Conservation (phyloP, 2,888 invertebrate genomes). For the Tenthredo notha region DNA sequence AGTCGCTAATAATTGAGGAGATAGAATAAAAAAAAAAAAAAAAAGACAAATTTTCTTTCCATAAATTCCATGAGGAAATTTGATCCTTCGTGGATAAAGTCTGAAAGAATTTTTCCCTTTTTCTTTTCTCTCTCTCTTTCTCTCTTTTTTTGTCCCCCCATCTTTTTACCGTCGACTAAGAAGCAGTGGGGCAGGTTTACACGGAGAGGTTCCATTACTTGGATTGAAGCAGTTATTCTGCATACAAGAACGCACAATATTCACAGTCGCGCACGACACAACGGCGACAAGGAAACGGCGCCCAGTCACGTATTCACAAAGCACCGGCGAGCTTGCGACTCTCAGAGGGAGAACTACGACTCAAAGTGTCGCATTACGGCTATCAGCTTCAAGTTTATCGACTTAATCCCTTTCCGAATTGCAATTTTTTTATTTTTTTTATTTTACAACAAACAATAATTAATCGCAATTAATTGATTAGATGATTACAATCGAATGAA, state of each 20-base stretch:
- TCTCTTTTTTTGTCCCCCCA: background rate
- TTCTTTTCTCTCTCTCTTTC: background rate
- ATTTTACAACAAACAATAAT: no score
- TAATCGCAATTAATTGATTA: background rate
- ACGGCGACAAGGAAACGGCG: conserved; percentile 51
- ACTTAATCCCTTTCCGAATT: conserved; percentile 2
- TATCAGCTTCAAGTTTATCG: conserved; percentile 37
- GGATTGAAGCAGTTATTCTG: conserved; percentile 53
- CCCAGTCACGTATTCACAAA: conserved; percentile 48
- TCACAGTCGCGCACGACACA: conserved; percentile 35
- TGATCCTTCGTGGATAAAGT: conserved; percentile 17
- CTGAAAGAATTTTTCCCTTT: background rate
- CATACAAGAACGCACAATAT: conserved; percentile 52
- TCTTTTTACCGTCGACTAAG: background rate
- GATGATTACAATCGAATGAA: background rate
- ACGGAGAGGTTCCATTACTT: conserved; percentile 48
- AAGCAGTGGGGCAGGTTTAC: conserved; percentile 13
- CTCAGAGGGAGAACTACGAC: conserved; percentile 21
- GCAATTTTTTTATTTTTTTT: no score
- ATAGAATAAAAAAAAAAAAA: background rate
- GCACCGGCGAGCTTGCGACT: conserved; percentile 44
- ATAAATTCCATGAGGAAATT: background rate
- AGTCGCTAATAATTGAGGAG: background rate
- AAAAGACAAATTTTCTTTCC: background rate
- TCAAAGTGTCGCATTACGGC: conserved; percentile 49